A percentile compares a stretch with the other conserved stretches of the same genome.
Conservation (phyloP, 2,888 invertebrate species). For the Diplolepis rosae region DNA sequence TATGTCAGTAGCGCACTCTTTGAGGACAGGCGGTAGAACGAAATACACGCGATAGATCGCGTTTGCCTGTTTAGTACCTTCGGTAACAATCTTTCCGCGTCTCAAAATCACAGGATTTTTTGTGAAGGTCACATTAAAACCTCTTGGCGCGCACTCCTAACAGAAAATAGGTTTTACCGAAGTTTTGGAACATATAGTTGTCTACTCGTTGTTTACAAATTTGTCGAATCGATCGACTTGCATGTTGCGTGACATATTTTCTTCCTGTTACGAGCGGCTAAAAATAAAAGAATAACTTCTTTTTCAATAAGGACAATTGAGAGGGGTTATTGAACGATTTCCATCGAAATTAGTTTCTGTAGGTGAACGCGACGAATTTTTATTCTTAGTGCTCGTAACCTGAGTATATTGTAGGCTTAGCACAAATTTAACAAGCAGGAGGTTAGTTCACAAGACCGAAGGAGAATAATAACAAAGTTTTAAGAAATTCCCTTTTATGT, state of each 20-base stretch:
- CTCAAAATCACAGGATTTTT: slow-evolving; percentile 18
- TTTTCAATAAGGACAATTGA: too few relatives aligned
- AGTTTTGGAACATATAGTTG: slow-evolving; percentile 41
- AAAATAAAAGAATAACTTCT: too few relatives aligned
- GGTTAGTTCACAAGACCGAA: too few relatives aligned
- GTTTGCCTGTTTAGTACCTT: slow-evolving; percentile 33
- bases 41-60: slow-evolving; percentile 35
- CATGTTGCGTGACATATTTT: slow-evolving; percentile 30
- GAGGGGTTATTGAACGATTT: too few relatives aligned
- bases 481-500: too few relatives aligned
- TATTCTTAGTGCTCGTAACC: too few relatives aligned
- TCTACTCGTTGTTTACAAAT: slow-evolving; percentile 31
- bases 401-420: too few relatives aligned
- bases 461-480: too few relatives aligned
- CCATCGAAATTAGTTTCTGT: too few relatives aligned
- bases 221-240: slow-evolving; percentile 34
- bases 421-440: slow-evolving; percentile 29
- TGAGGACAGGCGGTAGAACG: not conserved
- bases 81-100: slow-evolving; percentile 18
- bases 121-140: slow-evolving; percentile 32
- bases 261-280: slow-evolving; percentile 45
- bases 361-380: too few relatives aligned
- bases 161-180: slow-evolving; percentile 47
- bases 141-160: slow-evolving; percentile 35
- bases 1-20: not conserved